Evolutionary conservation across 2,113 vertebrate species (phyloP).

Genomic region (Cisticola juncidis): DNA sequence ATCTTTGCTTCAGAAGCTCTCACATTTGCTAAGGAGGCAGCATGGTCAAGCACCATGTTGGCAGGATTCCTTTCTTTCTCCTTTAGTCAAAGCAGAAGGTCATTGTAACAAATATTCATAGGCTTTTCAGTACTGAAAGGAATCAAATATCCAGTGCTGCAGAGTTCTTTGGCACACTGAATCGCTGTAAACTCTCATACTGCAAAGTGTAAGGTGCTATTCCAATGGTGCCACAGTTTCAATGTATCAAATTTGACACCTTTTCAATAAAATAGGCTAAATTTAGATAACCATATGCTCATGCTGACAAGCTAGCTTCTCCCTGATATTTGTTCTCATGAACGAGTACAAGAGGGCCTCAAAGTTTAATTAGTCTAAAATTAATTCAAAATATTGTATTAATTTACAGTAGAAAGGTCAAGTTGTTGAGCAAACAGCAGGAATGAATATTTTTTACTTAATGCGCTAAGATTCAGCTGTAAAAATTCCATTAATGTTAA

Average conservation of each 20-base stretch:
- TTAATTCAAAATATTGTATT: conserved; percentile 67
- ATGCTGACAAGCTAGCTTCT: conserved; percentile 30
- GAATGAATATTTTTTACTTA: conserved; percentile 21
- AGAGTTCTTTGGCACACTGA: background rate
- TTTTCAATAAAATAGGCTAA: conserved; percentile 61
- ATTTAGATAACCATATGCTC: conserved; percentile 69
- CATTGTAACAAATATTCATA: background rate
- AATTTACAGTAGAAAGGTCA: conserved; percentile 65
- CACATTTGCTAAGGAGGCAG: background rate
- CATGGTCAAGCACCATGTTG: background rate
- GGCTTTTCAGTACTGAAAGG: background rate
- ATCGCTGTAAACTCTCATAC: background rate
- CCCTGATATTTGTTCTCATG: conserved; percentile 31
- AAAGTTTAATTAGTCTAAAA: conserved; percentile 64
- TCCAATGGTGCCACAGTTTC: background rate
- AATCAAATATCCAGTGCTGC: background rate
- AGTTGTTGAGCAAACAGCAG: conserved; percentile 42
- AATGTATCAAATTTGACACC: conserved; percentile 47
- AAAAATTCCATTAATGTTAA: conserved; percentile 48
- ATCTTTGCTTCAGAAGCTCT: background rate
- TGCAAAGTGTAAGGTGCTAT: background rate
- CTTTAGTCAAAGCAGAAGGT: conserved; percentile 14
- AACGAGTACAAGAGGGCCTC: background rate
- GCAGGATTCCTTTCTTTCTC: background rate
- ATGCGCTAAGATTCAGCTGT: conserved; percentile 31